Evolutionary conservation across 1,140 invertebrate genomes (phyloP).

Genomic region (Cyclina sinensis): DNA sequence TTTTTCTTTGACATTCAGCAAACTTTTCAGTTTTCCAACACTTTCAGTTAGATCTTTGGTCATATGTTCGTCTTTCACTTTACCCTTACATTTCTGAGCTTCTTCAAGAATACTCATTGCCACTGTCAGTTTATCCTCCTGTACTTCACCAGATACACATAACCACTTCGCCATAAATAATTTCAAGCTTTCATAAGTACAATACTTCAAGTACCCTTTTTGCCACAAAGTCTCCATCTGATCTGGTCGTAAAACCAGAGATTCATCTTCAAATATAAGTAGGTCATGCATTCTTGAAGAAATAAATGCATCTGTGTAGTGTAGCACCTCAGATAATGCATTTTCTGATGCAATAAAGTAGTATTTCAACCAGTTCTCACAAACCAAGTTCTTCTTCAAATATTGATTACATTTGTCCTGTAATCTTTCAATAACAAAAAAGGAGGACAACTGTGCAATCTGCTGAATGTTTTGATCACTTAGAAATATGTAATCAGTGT

Average conservation of each 20-base stretch:
- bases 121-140: neutral
- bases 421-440: neutral
- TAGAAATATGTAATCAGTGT: too few relatives aligned
- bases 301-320: neutral
- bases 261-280: neutral
- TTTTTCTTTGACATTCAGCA: neutral
- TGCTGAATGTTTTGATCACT: neutral
- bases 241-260: neutral
- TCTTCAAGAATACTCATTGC: neutral
- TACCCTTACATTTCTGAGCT: neutral
- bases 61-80: neutral
- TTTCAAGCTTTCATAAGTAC: neutral
- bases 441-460: neutral
- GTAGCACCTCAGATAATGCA: neutral
- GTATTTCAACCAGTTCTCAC: too few relatives aligned
- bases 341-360: neutral
- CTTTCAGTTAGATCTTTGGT: neutral
- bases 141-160: neutral
- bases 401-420: neutral
- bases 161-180: neutral
- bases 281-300: neutral
- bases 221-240: neutral
- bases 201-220: neutral
- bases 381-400: neutral
- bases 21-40: neutral